Base-by-base conservation (phyloP, 2,888 invertebrate species). In the Xestia rhomboidea region DNA sequence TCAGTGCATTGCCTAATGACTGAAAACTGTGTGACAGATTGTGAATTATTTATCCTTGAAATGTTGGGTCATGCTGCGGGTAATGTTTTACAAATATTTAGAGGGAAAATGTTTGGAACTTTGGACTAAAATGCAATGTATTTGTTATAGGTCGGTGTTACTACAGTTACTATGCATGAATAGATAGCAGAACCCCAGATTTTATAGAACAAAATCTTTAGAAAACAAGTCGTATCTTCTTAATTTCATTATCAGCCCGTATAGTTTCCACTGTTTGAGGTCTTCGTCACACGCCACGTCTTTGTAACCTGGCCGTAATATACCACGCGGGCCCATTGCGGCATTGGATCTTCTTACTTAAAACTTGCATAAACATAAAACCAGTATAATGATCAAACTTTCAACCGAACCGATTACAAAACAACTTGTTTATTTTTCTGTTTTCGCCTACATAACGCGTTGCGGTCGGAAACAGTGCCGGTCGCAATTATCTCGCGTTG, bases 21-120 rank as follows among this genome's bases (percentile, higher is more conserved):
- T 44, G 27, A 13, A 46, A 44, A 62, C 44, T 46, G 46, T 77
- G 49, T 49, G 62, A 64, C 70, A 68, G 38, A 77, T 71, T 24
- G 51, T 24, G n/a, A 84, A 72, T 66, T 79, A 72, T 73, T 54
- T 62, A 84, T 84, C 81, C 81, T 84, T 81, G 80, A 84, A 62
- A 78, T 34, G 60, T 66, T 72, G 41, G 15, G 64, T 62, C 34
- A 54, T 27, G 68, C 54, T 79, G 81, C 84, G 81, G 81, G 84
- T 81, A 60, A 38, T 84, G 54, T 69, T 54, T 72, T 44, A 34
- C 41, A 64, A 41, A 64, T 41, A 27, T 54, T 68, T 76, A 41
- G 41, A 63, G 21, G 46, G 27, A 70, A 83, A 81, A 77, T 62
- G 66, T 77, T 68, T 46, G 44, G 68, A 27, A n/a, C 54, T 77